Evolutionary conservation across 2,888 invertebrate species (phyloP), one percentile per base, ranked within the genome.

Genomic region (Andrena haemorrhoa): DNA sequence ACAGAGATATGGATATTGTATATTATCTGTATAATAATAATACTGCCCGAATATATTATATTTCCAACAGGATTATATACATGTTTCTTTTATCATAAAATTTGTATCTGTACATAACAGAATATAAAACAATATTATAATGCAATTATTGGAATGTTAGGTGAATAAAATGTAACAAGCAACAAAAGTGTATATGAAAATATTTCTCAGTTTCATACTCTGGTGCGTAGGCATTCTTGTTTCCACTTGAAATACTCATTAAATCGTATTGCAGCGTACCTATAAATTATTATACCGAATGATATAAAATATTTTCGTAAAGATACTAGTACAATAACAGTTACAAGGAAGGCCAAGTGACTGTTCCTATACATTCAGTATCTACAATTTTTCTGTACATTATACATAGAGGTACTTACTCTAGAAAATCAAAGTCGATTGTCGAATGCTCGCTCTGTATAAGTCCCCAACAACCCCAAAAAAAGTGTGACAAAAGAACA

Each of bases 401-500:
- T 41, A 41, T 16, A 41, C 41, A 41, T 41, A 16, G 41, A 41
- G 41, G 16, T 79, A 95, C 96, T 95, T 95, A 98, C 98, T 96
- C 95, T 88, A 97, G 95, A 94, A 97, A 99, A 94, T 99, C 98
- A 94, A 98, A 99, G 91, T 98, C 97, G 87, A 99, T 98, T 78
- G 95, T 95, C 16, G 99, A 99, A 94, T 97, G 95, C 94, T 97
- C 96, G 10, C 97, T 97, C 94, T 99, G 99, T 75, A 99, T 97
- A 2, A 98, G 94, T 0, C 97, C 96, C 99, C 99, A 99, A 71
- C 98, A 94, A 3, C 97, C 97, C 99, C 99, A 99, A 89, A 98
- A 96, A 88, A 98, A 96, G 94, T 98, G 98, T 1, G 98, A 95
- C 7, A 97, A 96, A 88, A 98, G 94, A 0, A 96, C 95, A 92